phyloP scores from a whole-genome alignment of 2,113 vertebrate species.

The Semnornis frantzii region DNA sequence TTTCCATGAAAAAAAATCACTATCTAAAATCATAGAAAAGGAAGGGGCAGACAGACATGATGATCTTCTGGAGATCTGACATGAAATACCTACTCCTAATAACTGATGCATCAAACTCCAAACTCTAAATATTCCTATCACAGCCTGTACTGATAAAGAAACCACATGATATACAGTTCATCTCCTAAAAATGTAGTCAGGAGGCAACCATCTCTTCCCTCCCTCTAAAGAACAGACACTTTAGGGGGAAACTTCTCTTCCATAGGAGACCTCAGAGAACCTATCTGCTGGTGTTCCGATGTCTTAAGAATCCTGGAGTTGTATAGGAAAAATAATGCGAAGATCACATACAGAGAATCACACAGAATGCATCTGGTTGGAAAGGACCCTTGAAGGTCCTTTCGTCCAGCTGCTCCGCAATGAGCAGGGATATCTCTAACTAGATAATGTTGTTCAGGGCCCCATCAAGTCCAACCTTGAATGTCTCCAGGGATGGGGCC shows the following conservation, averaged over 20 bases:
- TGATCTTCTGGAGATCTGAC: neutral
- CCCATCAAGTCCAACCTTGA: too few species aligned
- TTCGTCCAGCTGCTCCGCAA: too few species aligned
- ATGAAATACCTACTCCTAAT: neutral
- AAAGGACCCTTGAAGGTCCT: too few species aligned
- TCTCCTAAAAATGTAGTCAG: neutral
- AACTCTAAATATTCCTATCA: neutral
- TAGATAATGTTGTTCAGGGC: too few species aligned
- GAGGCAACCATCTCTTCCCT: neutral
- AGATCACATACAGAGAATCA: neutral
- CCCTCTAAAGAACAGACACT: neutral
- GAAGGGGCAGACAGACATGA: neutral
- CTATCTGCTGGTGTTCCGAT: neutral
- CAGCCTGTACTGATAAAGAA: neutral
- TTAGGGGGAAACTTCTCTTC: neutral
- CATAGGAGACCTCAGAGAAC: neutral
- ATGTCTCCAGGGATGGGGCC: too few species aligned
- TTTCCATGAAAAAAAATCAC: neutral
- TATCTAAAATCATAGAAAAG: neutral
- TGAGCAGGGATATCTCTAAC: too few species aligned
- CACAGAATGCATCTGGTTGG: too few species aligned
- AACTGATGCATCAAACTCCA: neutral
- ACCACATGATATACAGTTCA: neutral
- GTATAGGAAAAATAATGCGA: neutral
- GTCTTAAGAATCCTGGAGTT: neutral